Conservation (phyloP, 2,797 vertebrate genomes). For the Chiroxiphia lanceolata region DNA sequence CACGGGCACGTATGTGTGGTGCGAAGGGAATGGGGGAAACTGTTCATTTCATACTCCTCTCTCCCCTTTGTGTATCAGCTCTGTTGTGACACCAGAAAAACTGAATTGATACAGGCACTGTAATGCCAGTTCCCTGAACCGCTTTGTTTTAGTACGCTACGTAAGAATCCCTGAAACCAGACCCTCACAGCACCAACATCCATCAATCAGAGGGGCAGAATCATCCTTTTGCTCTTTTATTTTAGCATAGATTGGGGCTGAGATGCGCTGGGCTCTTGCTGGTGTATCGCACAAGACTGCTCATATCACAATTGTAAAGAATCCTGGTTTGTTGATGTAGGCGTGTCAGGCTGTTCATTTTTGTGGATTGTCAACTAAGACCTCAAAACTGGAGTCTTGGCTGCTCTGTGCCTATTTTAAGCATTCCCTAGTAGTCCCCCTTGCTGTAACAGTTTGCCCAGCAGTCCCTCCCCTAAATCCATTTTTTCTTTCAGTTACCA, state of each 20-base stretch:
- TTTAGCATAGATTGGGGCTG: background rate
- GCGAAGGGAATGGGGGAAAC: background rate
- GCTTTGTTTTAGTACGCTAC: background rate
- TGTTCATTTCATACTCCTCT: conserved; percentile 51
- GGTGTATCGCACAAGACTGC: background rate
- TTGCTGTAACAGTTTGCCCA: background rate
- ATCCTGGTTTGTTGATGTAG: conserved; percentile 32
- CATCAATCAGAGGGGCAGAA: background rate
- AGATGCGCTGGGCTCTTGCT: background rate
- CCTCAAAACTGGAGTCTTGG: conserved; percentile 31
- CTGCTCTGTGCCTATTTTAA: conserved; percentile 39
- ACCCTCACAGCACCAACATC: background rate
- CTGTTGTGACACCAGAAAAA: conserved; percentile 48
- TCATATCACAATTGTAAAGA: background rate
- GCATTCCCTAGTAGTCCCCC: background rate
- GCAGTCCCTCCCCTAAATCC: background rate
- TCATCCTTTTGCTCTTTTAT: conserved; percentile 11
- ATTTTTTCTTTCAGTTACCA: background rate
- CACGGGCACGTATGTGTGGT: conserved; percentile 1
- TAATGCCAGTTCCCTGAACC: background rate
- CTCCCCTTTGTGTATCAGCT: conserved; percentile 44
- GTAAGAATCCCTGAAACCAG: background rate
- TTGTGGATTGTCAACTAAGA: conserved; percentile 22
- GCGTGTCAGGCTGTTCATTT: conserved; percentile 56
- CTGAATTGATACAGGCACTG: background rate